phyloP scores from a whole-genome alignment of 2,797 vertebrate species.

The Enteromius thamalakanensis region DNA sequence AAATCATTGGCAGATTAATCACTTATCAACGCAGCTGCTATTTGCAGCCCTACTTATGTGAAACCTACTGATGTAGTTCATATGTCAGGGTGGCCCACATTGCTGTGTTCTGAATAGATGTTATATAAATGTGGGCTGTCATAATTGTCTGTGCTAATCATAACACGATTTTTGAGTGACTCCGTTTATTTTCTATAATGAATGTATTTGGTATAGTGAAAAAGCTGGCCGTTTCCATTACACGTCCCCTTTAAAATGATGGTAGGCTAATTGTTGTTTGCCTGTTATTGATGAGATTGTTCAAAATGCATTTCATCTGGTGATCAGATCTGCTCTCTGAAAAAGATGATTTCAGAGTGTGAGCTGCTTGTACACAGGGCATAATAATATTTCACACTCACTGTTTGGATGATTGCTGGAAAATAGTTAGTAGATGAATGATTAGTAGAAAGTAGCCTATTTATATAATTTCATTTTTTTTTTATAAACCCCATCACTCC shows the following conservation, averaged over 20 bases:
- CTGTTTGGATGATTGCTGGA: not conserved
- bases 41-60: not conserved
- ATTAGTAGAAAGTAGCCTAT: not conserved
- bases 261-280: not conserved
- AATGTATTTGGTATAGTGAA: not conserved
- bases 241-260: not conserved
- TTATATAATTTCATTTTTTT: not conserved
- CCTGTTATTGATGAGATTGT: not conserved
- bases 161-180: not conserved
- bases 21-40: not conserved
- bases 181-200: not conserved
- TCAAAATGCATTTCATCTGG: not conserved
- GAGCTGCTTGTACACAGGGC: not conserved
- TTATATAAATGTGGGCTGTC: conserved; percentile 11
- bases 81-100: not conserved
- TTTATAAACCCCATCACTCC: not conserved
- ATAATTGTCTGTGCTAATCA: not conserved
- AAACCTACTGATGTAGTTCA: not conserved
- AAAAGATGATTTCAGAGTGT: not conserved
- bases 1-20: not conserved
- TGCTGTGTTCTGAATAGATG: not conserved
- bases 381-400: not conserved
- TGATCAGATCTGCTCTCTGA: not conserved
- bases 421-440: not conserved
- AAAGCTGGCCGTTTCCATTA: not conserved